Percentiles rank a stretch among this genome's conserved stretches.
These are phyloP conservation scores for Volucella bombylans DNA, from an alignment of 2,888 invertebrate genomes.

Conservation along the genomic window DNA sequence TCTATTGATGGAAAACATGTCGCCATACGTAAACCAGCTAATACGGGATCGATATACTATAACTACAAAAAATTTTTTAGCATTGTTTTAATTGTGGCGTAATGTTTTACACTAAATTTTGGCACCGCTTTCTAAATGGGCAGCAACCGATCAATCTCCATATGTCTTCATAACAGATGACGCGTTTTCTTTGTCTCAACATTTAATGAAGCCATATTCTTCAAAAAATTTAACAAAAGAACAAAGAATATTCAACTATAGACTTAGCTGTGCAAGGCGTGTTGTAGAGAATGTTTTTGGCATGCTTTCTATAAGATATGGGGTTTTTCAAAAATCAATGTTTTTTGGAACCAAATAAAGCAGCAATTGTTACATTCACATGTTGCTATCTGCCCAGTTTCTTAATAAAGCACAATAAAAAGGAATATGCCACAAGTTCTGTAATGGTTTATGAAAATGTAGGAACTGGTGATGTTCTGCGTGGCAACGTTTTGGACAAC, in stretches of 20 bases:
- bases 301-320: background rate
- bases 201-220: background rate
- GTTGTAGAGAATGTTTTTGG: background rate
- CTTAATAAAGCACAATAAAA: background rate
- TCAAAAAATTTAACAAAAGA: background rate
- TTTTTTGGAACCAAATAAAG: constrained; percentile 2
- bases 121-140: background rate
- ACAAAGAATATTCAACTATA: background rate
- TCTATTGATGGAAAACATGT: background rate
- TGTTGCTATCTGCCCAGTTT: background rate
- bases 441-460: background rate
- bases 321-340: constrained; percentile 9
- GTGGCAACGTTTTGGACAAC: background rate
- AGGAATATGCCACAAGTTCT: background rate
- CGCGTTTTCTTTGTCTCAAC: no score
- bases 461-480: no score
- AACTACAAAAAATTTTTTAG: constrained; percentile 3
- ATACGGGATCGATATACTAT: background rate
- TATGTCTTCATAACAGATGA: background rate
- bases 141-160: background rate
- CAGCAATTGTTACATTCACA: background rate
- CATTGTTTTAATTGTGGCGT: constrained; percentile 2
- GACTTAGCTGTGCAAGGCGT: background rate
- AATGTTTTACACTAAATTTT: constrained; percentile 7
- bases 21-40: background rate